phyloP scores from a whole-genome alignment of 2,888 invertebrate species.

The Drosophila rubida region DNA sequence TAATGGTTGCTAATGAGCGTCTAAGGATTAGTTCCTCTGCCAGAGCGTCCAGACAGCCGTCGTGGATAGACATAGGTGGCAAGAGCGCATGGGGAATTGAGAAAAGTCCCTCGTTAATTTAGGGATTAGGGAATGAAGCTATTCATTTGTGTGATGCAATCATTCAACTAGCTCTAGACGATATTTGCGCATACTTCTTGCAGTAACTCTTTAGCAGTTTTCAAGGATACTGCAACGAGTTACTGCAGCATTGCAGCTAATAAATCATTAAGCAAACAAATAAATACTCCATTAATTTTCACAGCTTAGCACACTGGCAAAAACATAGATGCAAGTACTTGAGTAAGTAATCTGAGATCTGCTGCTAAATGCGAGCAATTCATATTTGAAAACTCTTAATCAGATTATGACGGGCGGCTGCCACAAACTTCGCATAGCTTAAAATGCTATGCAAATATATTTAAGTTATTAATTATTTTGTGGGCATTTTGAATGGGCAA shows the following conservation, averaged over 20 bases:
- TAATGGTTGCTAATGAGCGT: constrained; percentile 81
- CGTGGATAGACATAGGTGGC: constrained; percentile 51
- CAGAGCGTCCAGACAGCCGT: constrained; percentile 16
- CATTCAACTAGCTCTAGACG: neutral
- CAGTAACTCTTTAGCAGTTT: neutral
- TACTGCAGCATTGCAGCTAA: constrained; percentile 47
- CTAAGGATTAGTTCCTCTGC: constrained; percentile 66
- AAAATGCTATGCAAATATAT: constrained; percentile 64
- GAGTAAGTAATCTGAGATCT: constrained; percentile 31
- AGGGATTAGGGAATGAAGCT: constrained; percentile 1
- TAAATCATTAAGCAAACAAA: constrained; percentile 75
- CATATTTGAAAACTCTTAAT: constrained; percentile 68
- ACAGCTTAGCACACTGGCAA: constrained; percentile 58
- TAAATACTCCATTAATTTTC: constrained; percentile 78
- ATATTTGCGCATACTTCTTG: neutral
- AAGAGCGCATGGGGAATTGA: constrained; percentile 34
- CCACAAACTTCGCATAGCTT: constrained; percentile 27
- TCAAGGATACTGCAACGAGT: too few species aligned
- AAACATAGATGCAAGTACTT: constrained; percentile 3
- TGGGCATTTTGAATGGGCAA: constrained; percentile 37
- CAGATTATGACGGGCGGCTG: constrained; percentile 61
- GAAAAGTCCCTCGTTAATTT: constrained; percentile 10
- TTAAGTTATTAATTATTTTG: constrained; percentile 73
- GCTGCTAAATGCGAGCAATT: constrained; percentile 64
- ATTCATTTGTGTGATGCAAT: constrained; percentile 8